Conservation (phyloP, 2,797 vertebrate genomes). For the Odontamblyopus rebecca region DNA sequence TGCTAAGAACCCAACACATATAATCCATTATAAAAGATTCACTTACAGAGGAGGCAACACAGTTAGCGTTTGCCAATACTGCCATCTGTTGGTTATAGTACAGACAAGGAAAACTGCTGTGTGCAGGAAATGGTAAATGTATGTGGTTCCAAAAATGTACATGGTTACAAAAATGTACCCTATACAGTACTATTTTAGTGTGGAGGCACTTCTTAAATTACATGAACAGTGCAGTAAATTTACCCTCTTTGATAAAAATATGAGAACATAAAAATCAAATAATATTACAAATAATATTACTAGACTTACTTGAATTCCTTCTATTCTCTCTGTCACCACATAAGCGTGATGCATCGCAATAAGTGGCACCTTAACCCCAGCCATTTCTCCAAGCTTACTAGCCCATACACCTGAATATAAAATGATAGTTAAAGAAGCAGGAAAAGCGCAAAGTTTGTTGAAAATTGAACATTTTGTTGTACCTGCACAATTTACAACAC, state of each 20-base stretch:
- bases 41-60: neutral
- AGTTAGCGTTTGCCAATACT: constrained; percentile 25
- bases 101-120: neutral
- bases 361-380: constrained; percentile 89
- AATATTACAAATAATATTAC: neutral
- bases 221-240: neutral
- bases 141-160: no score
- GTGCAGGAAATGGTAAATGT: neutral
- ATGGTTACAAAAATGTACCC: no score
- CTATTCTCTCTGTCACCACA: constrained; percentile 93
- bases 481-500: constrained; percentile 98
- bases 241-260: neutral
- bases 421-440: neutral
- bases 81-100: constrained; percentile 60
- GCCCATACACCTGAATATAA: constrained; percentile 88
- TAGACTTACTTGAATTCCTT: constrained; percentile 91
- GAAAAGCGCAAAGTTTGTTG: neutral
- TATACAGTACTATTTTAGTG: no score
- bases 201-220: neutral
- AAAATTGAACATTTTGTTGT: neutral
- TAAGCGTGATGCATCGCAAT: constrained; percentile 95
- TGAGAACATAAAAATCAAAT: neutral
- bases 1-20: neutral
- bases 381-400: constrained; percentile 86
- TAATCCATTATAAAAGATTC: neutral